Base-by-base conservation (phyloP, 2,797 vertebrate species). In the Lophius americanus region DNA sequence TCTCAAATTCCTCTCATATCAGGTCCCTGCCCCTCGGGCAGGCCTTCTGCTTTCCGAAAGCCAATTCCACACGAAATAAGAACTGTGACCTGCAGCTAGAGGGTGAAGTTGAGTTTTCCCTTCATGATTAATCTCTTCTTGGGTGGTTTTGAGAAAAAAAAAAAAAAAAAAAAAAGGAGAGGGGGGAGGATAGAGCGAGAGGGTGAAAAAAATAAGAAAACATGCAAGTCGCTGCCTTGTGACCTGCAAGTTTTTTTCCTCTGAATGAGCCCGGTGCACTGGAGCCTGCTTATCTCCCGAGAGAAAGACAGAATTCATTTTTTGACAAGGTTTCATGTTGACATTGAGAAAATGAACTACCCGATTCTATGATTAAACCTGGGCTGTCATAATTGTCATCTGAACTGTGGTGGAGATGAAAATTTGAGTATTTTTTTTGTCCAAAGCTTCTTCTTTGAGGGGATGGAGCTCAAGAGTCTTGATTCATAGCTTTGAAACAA, bases 121-220 rank as follows among this genome's bases (percentile, higher is more conserved):
- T 95, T 95, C 91, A 94, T 97, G 96, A 98, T 98, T 97, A 96
- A 97, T 98, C 96, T 97, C 96, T 96, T 97, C 95, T 96, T 96
- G 95, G 95, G 95, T 96, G 96, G 95, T 95, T 96, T 96, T 96
- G 91, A 91, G 90, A 64, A 86, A 87, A 92, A 92, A 76, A 85
- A 87, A 92, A 92, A 76, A 54, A 78, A 80, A 82, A 80, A 85
- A 79, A 85, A 82, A 86, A 84, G 81, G 89, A 86, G 79, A 75
- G 87, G 86, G 83, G 85, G 84, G 87, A 83, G 80, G 90, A 85
- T 80, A 74, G 88, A 89, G 89, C 60, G 70, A 74, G 88, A 73
- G 84, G 64, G 85, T 78, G 83, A 75, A 81, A 84, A 89, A 83
- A 90, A 92, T 85, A 92, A 93, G 91, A 96, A 95, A 90, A 92